Percentiles rank a stretch among this genome's conserved stretches.
phyloP scores from a whole-genome alignment of 2,888 invertebrate species.

The Trichopria drosophilae region DNA sequence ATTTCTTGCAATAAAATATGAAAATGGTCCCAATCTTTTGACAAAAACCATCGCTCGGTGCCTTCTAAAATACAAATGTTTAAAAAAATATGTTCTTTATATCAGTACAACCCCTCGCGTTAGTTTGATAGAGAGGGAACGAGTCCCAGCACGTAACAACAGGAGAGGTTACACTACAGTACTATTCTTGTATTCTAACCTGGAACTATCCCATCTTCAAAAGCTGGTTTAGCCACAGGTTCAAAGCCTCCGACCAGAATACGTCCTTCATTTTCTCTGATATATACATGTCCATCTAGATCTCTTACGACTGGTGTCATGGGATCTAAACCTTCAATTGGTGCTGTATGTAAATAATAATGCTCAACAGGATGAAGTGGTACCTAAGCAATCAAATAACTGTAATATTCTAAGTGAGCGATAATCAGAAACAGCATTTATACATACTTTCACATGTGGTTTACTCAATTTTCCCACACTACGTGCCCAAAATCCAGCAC shows the following conservation, averaged over 20 bases:
- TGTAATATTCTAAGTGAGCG: not conserved
- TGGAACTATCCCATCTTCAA: slow-evolving; percentile 74
- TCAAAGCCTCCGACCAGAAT: slow-evolving; percentile 91
- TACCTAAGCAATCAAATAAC: slow-evolving; percentile 56
- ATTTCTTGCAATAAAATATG: slow-evolving; percentile 84
- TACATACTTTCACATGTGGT: slow-evolving; percentile 74
- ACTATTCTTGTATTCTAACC: slow-evolving; percentile 59
- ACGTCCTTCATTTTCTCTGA: slow-evolving; percentile 82
- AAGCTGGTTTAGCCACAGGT: slow-evolving; percentile 86
- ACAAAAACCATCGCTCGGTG: slow-evolving; percentile 67
- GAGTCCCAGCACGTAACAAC: too few species aligned
- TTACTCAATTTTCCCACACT: slow-evolving; percentile 83
- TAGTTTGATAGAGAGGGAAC: too few species aligned
- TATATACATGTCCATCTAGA: slow-evolving; percentile 84
- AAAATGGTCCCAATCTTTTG: slow-evolving; percentile 97
- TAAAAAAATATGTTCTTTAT: too few species aligned
- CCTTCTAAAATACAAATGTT: not conserved
- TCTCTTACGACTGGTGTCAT: slow-evolving; percentile 87
- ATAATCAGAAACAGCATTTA: slow-evolving; percentile 4
- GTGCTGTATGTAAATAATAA: slow-evolving; percentile 88
- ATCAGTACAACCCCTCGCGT: too few species aligned
- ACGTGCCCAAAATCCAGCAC: slow-evolving; percentile 93
- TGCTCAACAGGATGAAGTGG: slow-evolving; percentile 92
- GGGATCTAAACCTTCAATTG: slow-evolving; percentile 73
- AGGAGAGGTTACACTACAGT: too few species aligned